A percentile compares a stretch with the other conserved stretches of the same genome.
Conservation (phyloP, 2,113 vertebrate genomes). For the Pagrus major region DNA sequence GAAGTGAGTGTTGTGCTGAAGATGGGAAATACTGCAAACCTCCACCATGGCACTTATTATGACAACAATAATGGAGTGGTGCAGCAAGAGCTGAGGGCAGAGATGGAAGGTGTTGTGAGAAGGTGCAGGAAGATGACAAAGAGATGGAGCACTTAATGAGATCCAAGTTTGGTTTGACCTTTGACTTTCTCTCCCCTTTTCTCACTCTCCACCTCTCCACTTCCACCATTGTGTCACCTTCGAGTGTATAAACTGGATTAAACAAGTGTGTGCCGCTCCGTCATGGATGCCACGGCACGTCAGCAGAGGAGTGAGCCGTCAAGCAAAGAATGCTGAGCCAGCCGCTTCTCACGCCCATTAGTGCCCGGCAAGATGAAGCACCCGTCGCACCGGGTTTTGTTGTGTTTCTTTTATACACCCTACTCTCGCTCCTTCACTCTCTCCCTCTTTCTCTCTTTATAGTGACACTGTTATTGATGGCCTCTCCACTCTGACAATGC, state of each 20-base stretch:
- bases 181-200: constrained; percentile 59
- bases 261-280: constrained; percentile 85
- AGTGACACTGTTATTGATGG: constrained; percentile 80
- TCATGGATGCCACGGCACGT: constrained; percentile 75
- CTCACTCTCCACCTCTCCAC: constrained; percentile 25
- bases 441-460: constrained; percentile 64
- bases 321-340: constrained; percentile 70
- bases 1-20: constrained; percentile 11
- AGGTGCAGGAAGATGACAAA: constrained; percentile 70
- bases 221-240: constrained; percentile 55
- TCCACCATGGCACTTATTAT: constrained; percentile 7
- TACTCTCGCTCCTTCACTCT: constrained; percentile 53
- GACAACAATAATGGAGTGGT: constrained; percentile 31
- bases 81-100: constrained; percentile 27
- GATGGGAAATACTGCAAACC: constrained; percentile 16
- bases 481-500: constrained; percentile 75
- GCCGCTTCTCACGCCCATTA: constrained; percentile 72
- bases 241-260: constrained; percentile 77
- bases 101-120: constrained; percentile 45
- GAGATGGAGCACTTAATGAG: constrained; percentile 81
- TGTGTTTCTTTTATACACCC: constrained; percentile 74
- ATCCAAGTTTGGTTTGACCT: constrained; percentile 79
- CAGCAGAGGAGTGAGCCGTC: constrained; percentile 80
- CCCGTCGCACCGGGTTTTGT: constrained; percentile 63
- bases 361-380: constrained; percentile 76